These are phyloP conservation scores for Fissipunctia ypsillon DNA, from an alignment of 2,888 invertebrate species.

Conservation along the genomic window DNA sequence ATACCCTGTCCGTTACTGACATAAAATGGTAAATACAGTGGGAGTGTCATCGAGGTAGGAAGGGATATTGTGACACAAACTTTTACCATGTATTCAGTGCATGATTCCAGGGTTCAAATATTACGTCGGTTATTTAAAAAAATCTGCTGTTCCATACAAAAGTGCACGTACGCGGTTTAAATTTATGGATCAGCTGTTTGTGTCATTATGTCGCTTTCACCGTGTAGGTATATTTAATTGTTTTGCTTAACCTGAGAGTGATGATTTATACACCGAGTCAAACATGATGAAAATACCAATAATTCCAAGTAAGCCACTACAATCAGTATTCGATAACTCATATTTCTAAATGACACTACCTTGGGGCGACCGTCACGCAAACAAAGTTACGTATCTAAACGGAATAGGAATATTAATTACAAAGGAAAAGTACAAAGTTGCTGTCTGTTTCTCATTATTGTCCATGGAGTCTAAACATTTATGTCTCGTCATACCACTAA, in stretches of 20 bases:
- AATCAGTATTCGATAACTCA: conserved; percentile 28
- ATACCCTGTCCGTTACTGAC: not conserved
- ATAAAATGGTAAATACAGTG: not conserved
- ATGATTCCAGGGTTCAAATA: not conserved
- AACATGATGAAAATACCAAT: not conserved
- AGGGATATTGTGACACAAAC: not conserved
- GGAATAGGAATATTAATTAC: conserved; percentile 78
- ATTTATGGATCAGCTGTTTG: not conserved
- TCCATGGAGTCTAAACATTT: conserved; percentile 36
- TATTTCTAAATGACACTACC: conserved; percentile 69
- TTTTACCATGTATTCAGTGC: not conserved
- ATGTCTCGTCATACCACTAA: conserved; percentile 34
- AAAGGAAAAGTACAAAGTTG: conserved; percentile 75
- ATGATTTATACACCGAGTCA: too few species aligned
- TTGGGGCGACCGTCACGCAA: conserved; percentile 64
- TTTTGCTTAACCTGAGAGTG: not conserved
- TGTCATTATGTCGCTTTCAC: not conserved
- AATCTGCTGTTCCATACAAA: too few species aligned
- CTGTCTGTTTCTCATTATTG: conserved; percentile 58
- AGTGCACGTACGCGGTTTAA: not conserved
- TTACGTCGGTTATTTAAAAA: not conserved
- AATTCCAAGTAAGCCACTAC: not conserved
- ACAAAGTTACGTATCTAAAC: conserved; percentile 63
- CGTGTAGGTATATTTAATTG: not conserved
- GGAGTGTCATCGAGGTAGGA: not conserved